phyloP scores from a whole-genome alignment of 1,140 invertebrate species.

The Formica selysi region DNA sequence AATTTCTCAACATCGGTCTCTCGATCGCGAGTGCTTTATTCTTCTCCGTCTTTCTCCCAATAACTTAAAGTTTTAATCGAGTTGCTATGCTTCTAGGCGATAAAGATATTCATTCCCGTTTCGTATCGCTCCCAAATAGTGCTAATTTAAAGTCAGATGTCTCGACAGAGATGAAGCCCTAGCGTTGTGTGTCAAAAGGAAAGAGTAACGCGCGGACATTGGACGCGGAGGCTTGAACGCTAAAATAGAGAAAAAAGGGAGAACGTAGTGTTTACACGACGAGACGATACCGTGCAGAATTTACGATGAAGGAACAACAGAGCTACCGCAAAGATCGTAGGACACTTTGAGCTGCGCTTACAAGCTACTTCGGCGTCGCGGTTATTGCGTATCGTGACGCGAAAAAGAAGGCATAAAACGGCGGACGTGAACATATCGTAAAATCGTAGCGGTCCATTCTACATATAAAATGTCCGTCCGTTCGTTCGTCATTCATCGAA shows the following conservation, averaged over 20 bases:
- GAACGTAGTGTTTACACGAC: conserved; percentile 35
- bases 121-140: conserved; percentile 46
- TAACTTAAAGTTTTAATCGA: conserved; percentile 79
- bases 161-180: conserved; percentile 27
- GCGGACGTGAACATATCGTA: conserved; percentile 30
- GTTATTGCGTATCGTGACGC: conserved; percentile 61
- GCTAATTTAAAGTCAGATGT: conserved; percentile 61
- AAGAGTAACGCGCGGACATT: not conserved
- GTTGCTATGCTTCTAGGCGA: conserved; percentile 71
- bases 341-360: conserved; percentile 41
- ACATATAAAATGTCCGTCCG: conserved; percentile 25
- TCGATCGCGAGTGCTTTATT: not conserved
- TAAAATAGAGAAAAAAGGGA: conserved; percentile 20
- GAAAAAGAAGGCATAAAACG: conserved; percentile 26
- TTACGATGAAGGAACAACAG: conserved; percentile 72
- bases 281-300: conserved; percentile 76
- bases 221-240: not conserved
- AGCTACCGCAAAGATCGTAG: conserved; percentile 30
- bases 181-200: not conserved
- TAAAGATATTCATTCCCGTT: conserved; percentile 65
- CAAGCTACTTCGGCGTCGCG: not conserved
- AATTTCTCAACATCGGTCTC: not conserved
- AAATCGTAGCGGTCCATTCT: conserved; percentile 40
- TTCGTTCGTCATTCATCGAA: conserved; percentile 53
- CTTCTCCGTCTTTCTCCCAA: not conserved